Conservation (phyloP, 1,140 invertebrate genomes). For the Drosophila truncata region DNA sequence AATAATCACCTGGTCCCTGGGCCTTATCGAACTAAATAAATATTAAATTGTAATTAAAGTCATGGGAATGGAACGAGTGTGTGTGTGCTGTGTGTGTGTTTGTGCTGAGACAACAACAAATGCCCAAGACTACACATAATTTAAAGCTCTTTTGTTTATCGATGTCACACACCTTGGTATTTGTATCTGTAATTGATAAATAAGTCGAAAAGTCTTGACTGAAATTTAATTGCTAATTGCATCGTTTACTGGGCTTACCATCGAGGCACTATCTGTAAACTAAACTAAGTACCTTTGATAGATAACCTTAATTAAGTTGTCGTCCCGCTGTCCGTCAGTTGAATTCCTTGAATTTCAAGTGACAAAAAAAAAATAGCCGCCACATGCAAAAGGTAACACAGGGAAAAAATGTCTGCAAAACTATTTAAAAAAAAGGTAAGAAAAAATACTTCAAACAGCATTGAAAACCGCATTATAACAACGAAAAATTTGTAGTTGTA, state of each 20-base stretch:
- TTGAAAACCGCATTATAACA: constrained; percentile 33
- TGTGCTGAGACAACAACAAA: constrained; percentile 46
- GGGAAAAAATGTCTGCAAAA: background rate
- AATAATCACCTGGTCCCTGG: constrained; percentile 66
- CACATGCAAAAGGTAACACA: constrained; percentile 4
- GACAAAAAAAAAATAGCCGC: constrained; percentile 5
- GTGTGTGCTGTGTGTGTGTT: constrained; percentile 12
- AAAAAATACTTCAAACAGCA: background rate
- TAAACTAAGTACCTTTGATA: constrained; percentile 73
- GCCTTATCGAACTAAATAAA: constrained; percentile 82
- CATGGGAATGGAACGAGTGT: constrained; percentile 69
- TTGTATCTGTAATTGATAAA: constrained; percentile 73
- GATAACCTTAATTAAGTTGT: constrained; percentile 79
- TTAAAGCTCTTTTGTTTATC: constrained; percentile 75
- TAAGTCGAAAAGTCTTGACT: constrained; percentile 74
- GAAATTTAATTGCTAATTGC: constrained; percentile 82
- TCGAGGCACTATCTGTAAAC: constrained; percentile 42
- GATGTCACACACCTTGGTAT: constrained; percentile 40
- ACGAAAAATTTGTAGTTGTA: constrained; percentile 62
- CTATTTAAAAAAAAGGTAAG: background rate
- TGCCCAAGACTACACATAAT: constrained; percentile 53
- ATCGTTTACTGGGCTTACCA: constrained; percentile 68
- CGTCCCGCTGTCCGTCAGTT: constrained; percentile 23
- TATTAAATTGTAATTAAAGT: constrained; percentile 85
- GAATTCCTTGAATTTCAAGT: constrained; percentile 46